phyloP scores from a whole-genome alignment of 2,797 vertebrate species.

The Gadopsis bispinosus region DNA sequence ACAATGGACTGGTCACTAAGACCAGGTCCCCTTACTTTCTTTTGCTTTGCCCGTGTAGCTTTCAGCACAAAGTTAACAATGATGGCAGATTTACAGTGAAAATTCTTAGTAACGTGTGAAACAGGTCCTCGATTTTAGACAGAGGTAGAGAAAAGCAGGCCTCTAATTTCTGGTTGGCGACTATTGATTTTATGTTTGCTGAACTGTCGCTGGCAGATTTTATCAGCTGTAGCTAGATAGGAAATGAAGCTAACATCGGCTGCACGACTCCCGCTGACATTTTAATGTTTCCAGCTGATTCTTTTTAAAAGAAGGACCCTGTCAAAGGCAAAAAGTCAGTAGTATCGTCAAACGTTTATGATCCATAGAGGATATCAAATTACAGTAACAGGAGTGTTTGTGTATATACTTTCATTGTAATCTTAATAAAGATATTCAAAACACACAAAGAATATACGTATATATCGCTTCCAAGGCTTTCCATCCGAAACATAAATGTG shows the following conservation, averaged over 20 bases:
- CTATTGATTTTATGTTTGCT: neutral
- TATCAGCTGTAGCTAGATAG: no score
- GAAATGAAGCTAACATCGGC: no score
- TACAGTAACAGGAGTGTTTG: no score
- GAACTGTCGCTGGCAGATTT: neutral
- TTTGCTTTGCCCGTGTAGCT: neutral
- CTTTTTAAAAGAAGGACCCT: no score
- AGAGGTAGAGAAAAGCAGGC: neutral
- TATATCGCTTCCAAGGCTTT: no score
- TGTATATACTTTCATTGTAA: no score
- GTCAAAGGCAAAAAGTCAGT: no score
- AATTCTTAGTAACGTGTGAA: no score
- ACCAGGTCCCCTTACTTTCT: neutral
- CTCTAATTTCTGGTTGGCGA: neutral
- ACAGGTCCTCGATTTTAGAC: neutral
- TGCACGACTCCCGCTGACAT: no score
- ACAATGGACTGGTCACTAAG: neutral
- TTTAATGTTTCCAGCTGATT: no score
- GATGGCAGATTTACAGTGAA: neutral
- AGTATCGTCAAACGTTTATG: no score
- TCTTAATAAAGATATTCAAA: neutral
- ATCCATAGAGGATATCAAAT: no score
- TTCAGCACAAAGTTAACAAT: neutral
- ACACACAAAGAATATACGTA: neutral
- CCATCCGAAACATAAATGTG: conserved; percentile 3